These are phyloP conservation scores for Tragopan temminckii DNA, from an alignment of 2,797 vertebrate species.

Conservation along the genomic window DNA sequence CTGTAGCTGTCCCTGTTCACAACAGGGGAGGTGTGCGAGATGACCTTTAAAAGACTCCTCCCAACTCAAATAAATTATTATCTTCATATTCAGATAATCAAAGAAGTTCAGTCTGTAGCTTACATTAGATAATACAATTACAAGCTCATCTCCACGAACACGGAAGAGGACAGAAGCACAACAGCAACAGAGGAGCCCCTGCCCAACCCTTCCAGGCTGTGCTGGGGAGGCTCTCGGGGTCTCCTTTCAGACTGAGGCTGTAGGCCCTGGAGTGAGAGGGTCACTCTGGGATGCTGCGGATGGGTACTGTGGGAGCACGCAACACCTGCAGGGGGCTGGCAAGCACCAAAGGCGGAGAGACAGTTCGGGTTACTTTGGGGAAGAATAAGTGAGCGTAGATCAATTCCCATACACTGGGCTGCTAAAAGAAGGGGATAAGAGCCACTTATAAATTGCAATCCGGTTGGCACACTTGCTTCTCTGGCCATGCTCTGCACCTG, in stretches of 20 bases:
- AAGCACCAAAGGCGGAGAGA: neutral
- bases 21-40: too few species aligned
- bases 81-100: neutral
- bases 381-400: neutral
- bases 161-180: neutral
- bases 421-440: neutral
- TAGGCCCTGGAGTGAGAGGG: neutral
- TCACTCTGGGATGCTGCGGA: neutral
- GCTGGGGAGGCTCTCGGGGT: neutral
- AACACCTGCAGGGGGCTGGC: neutral
- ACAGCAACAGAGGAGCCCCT: neutral
- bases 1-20: too few species aligned
- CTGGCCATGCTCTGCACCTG: neutral
- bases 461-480: neutral
- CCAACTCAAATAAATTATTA: too few species aligned
- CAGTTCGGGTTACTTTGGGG: neutral
- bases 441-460: neutral
- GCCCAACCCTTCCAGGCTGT: neutral
- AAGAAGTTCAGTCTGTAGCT: neutral
- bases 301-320: neutral
- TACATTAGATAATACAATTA: neutral
- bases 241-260: rapidly evolving
- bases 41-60: too few species aligned
- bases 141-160: neutral
- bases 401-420: neutral